A percentile compares a stretch with the other conserved stretches of the same genome.
Conservation (phyloP, 2,888 invertebrate genomes). For the Hirtodrosophila duncani region DNA sequence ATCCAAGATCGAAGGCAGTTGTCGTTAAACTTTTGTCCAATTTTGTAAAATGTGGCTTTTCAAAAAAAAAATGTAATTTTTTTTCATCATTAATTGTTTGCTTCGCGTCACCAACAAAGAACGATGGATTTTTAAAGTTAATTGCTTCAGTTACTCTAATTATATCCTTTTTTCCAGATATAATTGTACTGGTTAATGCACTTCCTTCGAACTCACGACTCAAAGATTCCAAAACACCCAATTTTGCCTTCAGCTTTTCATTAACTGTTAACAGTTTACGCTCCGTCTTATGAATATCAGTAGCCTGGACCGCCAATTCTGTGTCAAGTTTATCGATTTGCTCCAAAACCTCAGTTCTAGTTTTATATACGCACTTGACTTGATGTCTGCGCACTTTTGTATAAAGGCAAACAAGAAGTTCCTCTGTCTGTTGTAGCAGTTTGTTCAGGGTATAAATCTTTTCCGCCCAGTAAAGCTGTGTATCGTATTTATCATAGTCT, state of each 20-base stretch:
- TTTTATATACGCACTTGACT: constrained; percentile 65
- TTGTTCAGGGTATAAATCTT: constrained; percentile 86
- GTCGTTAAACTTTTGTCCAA: too few relatives aligned
- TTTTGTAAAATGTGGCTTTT: too few relatives aligned
- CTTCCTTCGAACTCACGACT: constrained; percentile 80
- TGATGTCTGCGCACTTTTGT: constrained; percentile 82
- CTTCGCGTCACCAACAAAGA: too few relatives aligned
- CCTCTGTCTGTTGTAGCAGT: constrained; percentile 86
- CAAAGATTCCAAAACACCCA: constrained; percentile 80
- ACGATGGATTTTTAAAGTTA: too few relatives aligned
- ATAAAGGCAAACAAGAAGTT: constrained; percentile 83
- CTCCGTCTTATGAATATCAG: constrained; percentile 81
- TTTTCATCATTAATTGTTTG: too few relatives aligned
- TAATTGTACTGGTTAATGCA: too few relatives aligned
- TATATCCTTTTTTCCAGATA: too few relatives aligned
- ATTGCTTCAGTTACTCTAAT: too few relatives aligned
- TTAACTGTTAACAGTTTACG: constrained; percentile 80
- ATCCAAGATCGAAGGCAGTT: too few relatives aligned
- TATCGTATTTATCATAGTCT: constrained; percentile 35
- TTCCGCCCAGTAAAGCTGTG: constrained; percentile 85
- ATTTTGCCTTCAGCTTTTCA: constrained; percentile 80
- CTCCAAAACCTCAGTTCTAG: constrained; percentile 66
- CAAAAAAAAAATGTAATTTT: too few relatives aligned
- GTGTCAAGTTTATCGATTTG: constrained; percentile 79
- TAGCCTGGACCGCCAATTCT: constrained; percentile 79